Evolutionary conservation across 2,113 vertebrate species (phyloP).

Genomic region (Halcyon senegalensis): DNA sequence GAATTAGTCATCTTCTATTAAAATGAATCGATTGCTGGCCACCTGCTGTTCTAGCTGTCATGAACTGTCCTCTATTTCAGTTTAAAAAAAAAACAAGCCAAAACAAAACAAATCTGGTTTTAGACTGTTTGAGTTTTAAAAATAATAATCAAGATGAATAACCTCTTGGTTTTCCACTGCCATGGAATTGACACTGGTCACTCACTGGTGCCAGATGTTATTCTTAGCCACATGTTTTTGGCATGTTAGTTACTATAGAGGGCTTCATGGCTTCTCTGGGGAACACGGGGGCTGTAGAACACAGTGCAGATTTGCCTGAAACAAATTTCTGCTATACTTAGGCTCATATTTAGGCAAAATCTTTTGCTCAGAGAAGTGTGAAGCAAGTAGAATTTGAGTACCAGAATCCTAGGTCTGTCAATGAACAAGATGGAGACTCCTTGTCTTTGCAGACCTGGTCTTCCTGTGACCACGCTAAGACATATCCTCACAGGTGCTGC

Average conservation of each 20-base stretch:
- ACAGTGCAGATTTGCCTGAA: not conserved
- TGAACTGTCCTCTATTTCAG: not conserved
- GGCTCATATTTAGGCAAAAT: not conserved
- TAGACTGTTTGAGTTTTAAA: not conserved
- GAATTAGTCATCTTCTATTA: slow-evolving; percentile 17
- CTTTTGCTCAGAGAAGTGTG: not conserved
- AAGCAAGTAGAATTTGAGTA: not conserved
- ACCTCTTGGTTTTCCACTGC: not conserved
- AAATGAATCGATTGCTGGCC: not conserved
- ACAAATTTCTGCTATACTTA: not conserved
- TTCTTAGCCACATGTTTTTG: not conserved
- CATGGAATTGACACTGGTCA: not conserved
- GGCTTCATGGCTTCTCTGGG: not conserved
- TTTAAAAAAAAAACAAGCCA: not conserved
- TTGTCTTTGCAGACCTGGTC: not conserved
- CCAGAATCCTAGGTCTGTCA: not conserved
- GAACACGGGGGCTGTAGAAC: not conserved
- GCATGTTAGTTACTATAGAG: not conserved
- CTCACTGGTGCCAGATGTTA: not conserved
- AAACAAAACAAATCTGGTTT: not conserved
- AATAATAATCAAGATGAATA: slow-evolving; percentile 1
- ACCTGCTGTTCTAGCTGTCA: slow-evolving; percentile 27
- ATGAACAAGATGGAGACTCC: fast-evolving
- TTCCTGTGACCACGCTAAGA: not conserved
- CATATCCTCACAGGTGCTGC: not conserved